Evolutionary conservation across 2,888 invertebrate species (phyloP).

Genomic region (Dasysyrphus albostriatus): DNA sequence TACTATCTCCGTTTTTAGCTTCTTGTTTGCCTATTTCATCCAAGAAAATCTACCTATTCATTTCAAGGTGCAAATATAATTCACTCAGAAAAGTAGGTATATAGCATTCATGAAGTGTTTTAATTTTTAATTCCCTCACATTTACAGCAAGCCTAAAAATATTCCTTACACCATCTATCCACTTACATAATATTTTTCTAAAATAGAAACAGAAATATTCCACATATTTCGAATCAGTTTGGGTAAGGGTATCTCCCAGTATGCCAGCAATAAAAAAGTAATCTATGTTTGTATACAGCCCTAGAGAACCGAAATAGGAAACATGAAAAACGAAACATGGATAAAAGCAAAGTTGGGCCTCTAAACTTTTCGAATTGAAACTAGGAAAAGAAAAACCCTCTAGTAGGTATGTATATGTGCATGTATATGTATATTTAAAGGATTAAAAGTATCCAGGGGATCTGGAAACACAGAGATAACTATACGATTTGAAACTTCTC

Average conservation of each 20-base stretch:
- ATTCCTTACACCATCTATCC: background rate
- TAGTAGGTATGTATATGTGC: background rate
- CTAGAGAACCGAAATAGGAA: conserved; percentile 1
- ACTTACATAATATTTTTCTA: background rate
- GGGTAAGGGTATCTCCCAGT: background rate
- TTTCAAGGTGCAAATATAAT: too few species aligned
- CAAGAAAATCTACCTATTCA: too few species aligned
- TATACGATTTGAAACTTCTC: background rate
- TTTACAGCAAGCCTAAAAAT: background rate
- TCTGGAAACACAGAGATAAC: background rate
- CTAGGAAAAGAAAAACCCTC: background rate
- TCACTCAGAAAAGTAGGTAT: too few species aligned
- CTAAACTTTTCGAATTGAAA: background rate
- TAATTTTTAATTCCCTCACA: too few species aligned
- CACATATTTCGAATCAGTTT: background rate
- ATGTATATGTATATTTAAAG: background rate
- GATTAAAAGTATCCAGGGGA: background rate
- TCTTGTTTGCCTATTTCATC: too few species aligned
- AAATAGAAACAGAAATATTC: background rate
- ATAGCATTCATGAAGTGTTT: too few species aligned
- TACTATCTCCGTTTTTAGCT: too few species aligned
- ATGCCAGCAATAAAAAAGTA: background rate
- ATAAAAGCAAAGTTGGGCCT: conserved; percentile 4
- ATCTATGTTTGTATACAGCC: background rate
- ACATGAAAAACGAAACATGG: conserved; percentile 2